Conservation (phyloP, 2,888 invertebrate genomes). For the Dioctria rufipes region DNA sequence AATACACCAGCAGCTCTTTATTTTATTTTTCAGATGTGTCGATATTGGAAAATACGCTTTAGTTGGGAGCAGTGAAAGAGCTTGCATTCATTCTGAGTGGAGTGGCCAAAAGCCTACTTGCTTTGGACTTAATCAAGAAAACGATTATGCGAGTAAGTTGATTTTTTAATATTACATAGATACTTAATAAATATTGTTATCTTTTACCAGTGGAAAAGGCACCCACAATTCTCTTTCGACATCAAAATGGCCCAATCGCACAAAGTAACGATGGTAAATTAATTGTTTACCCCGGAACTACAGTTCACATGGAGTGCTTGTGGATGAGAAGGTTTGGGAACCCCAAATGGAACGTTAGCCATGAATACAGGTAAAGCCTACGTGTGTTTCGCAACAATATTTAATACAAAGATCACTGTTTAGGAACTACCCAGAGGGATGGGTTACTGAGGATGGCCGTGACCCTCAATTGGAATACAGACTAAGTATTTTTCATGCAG, state of each 20-base stretch:
- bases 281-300: slow-evolving; percentile 88
- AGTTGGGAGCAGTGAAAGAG: slow-evolving; percentile 81
- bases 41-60: slow-evolving; percentile 91
- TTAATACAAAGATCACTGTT: slow-evolving; percentile 50
- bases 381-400: slow-evolving; percentile 8
- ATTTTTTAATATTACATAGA: neutral
- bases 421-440: slow-evolving; percentile 83
- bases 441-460: slow-evolving; percentile 85
- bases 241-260: slow-evolving; percentile 87
- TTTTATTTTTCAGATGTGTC: slow-evolving; percentile 74
- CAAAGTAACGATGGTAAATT: slow-evolving; percentile 89
- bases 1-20: neutral
- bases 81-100: slow-evolving; percentile 86
- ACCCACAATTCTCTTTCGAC: slow-evolving; percentile 87
- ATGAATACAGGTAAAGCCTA: slow-evolving; percentile 72
- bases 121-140: slow-evolving; percentile 87
- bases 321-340: slow-evolving; percentile 90
- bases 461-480: slow-evolving; percentile 86
- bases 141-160: slow-evolving; percentile 85
- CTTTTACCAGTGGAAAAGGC: slow-evolving; percentile 82
- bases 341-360: slow-evolving; percentile 87
- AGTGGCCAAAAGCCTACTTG: slow-evolving; percentile 85
- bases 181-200: slow-evolving; percentile 20
- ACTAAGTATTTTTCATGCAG: slow-evolving; percentile 85
- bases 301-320: slow-evolving; percentile 89